Base-by-base conservation (phyloP, 2,113 vertebrate genomes). In the Myrmophylax atrothorax region DNA sequence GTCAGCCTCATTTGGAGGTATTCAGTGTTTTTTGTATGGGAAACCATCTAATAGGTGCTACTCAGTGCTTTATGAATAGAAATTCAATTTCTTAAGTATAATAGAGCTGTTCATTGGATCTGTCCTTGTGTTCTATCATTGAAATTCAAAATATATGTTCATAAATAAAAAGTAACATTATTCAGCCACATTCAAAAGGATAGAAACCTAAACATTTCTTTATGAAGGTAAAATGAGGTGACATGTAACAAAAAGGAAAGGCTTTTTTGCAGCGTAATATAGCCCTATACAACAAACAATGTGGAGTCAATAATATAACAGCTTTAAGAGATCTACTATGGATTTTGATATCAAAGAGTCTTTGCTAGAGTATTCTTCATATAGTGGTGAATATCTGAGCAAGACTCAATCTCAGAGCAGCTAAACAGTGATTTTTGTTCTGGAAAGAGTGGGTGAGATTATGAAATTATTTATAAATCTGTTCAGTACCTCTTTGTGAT, bases 81-180 rank as follows among this genome's bases (percentile, higher is more conserved):
- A 97, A 94, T 74, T 96, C 96, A 95, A 95, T 97, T 95, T 97
- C 93, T 96, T 90, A 93, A 95, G 95, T 76, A 98, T 94, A 97
- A 97, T 97, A 96, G 93, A 95, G 50, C 83, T 84, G 38, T 97
- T 95, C 94, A 92, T 89, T 64, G 64, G 75, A 52, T 70, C 92
- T 97, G 98, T 96, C 98, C 97, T 98, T 98, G 98, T 95, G 83
- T 81, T 62, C 70, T 93, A 40, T 73, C 10, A 18, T 80, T 95
- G 85, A 97, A 94, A 93, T 95, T 94, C 83, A 87, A 94, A 93
- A 89, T 89, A 93, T 38, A 92, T 40, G 49, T 73, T 85, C 83
- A n/a, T 83, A 92, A 91, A 96, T 72, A 89, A 94, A 86, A 96
- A 69, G 79, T 90, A 28, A 10, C 63, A 92, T 94, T 96, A 84